phyloP scores from a whole-genome alignment of 2,888 invertebrate genomes.

The Chrysolina americana region DNA sequence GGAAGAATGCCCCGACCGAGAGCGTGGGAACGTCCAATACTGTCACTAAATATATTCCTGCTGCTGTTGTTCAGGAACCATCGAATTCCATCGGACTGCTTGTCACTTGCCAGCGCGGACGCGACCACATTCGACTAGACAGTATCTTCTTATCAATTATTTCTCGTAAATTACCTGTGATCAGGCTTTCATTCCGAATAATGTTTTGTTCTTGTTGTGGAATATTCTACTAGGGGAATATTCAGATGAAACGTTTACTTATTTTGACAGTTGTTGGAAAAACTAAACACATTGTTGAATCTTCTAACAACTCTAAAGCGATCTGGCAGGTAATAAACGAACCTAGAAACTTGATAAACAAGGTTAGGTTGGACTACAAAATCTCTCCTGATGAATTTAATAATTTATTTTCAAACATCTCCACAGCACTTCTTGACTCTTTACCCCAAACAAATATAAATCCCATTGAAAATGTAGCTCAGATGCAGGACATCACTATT shows the following conservation, averaged over 20 bases:
- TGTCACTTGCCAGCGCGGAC: constrained; percentile 58
- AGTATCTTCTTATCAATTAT: constrained; percentile 45
- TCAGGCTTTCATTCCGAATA: constrained; percentile 43
- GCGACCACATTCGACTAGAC: constrained; percentile 49
- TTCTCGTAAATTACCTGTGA: constrained; percentile 42
- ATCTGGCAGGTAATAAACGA: too few relatives aligned
- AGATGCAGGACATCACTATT: too few relatives aligned
- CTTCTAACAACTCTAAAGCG: too few relatives aligned
- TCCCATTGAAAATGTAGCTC: too few relatives aligned
- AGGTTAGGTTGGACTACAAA: too few relatives aligned
- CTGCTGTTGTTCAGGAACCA: constrained; percentile 63
- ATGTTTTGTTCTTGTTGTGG: constrained; percentile 21
- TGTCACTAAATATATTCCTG: constrained; percentile 68
- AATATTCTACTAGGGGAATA: constrained; percentile 30
- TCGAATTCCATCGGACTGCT: constrained; percentile 62
- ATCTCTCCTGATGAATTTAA: too few relatives aligned
- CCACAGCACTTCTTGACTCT: too few relatives aligned
- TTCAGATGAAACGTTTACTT: too few relatives aligned
- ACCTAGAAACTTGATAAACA: too few relatives aligned
- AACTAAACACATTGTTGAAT: too few relatives aligned
- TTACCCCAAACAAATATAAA: too few relatives aligned
- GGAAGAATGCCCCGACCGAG: constrained; percentile 48
- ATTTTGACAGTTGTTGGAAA: constrained; percentile 26
- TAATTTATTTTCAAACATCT: too few relatives aligned
- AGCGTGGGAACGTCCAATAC: constrained; percentile 76